Conservation (phyloP, 2,113 vertebrate genomes). For the Salminus brasiliensis region DNA sequence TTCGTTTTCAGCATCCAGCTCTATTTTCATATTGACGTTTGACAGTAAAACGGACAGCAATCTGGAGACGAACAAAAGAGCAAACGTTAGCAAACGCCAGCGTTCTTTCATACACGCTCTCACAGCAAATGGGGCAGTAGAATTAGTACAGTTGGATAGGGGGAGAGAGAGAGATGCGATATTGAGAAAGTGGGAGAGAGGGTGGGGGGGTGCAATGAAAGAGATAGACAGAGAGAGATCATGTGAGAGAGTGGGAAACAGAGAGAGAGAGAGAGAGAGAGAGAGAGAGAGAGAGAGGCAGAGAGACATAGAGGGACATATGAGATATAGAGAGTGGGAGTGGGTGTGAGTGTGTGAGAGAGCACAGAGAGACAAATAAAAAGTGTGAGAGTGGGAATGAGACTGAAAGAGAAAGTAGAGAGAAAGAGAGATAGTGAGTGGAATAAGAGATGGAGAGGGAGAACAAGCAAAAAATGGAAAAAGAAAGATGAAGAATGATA, state of each 20-base stretch:
- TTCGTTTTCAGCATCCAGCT: background rate
- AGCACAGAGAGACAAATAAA: background rate
- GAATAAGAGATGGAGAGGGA: background rate
- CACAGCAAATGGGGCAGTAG: conserved; percentile 2
- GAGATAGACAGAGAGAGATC: background rate
- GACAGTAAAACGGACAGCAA: conserved; percentile 40
- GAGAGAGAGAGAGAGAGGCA: background rate
- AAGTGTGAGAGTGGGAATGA: background rate
- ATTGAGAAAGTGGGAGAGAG: background rate
- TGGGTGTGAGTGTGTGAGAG: too few relatives aligned
- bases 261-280: background rate
- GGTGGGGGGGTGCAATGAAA: background rate
- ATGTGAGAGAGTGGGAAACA: background rate
- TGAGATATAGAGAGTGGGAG: too few relatives aligned
- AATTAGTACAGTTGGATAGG: background rate
- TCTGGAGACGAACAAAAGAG: conserved; percentile 8
- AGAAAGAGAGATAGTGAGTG: background rate
- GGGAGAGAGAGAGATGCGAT: too few relatives aligned
- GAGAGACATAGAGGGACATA: too few relatives aligned
- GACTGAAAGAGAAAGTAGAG: background rate
- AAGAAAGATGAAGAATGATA: background rate
- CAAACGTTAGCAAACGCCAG: background rate
- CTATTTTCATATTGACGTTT: conserved; percentile 34
- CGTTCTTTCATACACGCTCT: conserved; percentile 22
- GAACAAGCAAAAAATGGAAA: background rate